Percentiles rank a stretch among this genome's conserved stretches.
phyloP scores from a whole-genome alignment of 2,888 invertebrate genomes.

The Melanophora roralis region DNA sequence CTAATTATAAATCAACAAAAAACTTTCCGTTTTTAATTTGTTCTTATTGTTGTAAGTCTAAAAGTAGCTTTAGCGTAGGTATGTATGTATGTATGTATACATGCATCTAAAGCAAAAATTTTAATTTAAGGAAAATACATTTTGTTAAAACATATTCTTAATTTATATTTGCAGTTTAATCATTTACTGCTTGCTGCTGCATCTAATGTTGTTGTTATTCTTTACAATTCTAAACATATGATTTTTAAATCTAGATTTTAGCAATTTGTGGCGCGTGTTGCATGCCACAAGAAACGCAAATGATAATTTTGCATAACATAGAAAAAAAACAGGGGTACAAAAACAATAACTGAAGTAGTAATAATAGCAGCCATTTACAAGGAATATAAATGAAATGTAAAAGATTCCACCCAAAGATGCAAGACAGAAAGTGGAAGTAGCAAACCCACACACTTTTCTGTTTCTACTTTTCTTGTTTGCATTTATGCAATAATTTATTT shows the following conservation, averaged over 20 bases:
- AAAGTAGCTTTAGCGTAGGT: conserved; percentile 1
- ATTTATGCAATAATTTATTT: conserved; percentile 52
- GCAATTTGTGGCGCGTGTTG: conserved; percentile 75
- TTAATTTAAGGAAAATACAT: conserved; percentile 44
- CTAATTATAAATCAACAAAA: conserved; percentile 52
- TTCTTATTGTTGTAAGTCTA: conserved; percentile 15
- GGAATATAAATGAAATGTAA: conserved; percentile 60
- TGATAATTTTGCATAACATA: conserved; percentile 40
- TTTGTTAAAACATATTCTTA: conserved; percentile 41
- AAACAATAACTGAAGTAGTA: conserved; percentile 5
- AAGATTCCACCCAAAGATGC: conserved; percentile 51
- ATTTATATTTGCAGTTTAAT: not conserved
- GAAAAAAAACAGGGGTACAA: conserved; percentile 44
- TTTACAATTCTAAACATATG: conserved; percentile 42
- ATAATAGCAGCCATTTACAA: conserved; percentile 36
- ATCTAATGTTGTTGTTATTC: not conserved
- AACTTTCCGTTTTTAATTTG: conserved; percentile 12
- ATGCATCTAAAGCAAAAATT: conserved; percentile 10
- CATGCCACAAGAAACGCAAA: conserved; percentile 69
- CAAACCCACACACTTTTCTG: conserved; percentile 47
- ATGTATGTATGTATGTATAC: conserved; percentile 11
- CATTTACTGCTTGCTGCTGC: conserved; percentile 15
- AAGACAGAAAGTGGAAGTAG: conserved; percentile 13
- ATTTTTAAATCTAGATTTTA: conserved; percentile 62
- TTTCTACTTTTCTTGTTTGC: conserved; percentile 20